These are phyloP conservation scores for Ptyas mucosa DNA, from an alignment of 2,113 vertebrate species.

Conservation along the genomic window DNA sequence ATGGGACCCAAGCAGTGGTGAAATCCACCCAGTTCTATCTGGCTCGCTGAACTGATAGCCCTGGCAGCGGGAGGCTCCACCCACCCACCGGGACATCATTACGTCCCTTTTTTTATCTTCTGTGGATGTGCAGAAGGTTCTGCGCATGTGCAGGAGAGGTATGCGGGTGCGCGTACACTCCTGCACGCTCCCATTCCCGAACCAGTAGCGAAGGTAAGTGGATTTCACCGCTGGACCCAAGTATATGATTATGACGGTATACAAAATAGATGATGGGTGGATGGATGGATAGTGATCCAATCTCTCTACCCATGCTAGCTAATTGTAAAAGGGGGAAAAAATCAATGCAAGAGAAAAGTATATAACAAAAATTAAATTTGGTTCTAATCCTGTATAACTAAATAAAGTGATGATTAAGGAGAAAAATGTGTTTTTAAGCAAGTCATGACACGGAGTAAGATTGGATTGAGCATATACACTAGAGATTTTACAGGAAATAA, in stretches of 20 bases:
- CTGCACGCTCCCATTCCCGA: too few relatives aligned
- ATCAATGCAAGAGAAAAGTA: not conserved
- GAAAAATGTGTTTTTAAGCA: not conserved
- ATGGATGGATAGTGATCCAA: not conserved
- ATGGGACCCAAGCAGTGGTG: not conserved
- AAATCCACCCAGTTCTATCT: too few relatives aligned
- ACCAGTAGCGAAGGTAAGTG: too few relatives aligned
- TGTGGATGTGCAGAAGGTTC: too few relatives aligned
- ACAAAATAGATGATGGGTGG: not conserved
- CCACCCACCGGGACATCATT: too few relatives aligned
- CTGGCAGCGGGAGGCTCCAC: too few relatives aligned
- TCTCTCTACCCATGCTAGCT: not conserved
- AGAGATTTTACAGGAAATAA: not conserved
- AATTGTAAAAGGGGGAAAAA: not conserved
- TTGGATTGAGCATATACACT: not conserved
- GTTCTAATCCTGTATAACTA: not conserved
- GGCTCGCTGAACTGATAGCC: too few relatives aligned
- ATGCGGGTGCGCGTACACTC: fast-evolving
- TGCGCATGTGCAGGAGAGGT: too few relatives aligned
- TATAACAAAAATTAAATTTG: not conserved
- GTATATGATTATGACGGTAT: too few relatives aligned
- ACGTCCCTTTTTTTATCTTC: too few relatives aligned
- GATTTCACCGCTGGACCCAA: too few relatives aligned
- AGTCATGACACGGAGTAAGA: not conserved
- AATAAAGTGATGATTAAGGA: not conserved